Percentiles rank a stretch among this genome's conserved stretches.
Conservation (phyloP, 2,113 vertebrate species). For the Gallinago media region DNA sequence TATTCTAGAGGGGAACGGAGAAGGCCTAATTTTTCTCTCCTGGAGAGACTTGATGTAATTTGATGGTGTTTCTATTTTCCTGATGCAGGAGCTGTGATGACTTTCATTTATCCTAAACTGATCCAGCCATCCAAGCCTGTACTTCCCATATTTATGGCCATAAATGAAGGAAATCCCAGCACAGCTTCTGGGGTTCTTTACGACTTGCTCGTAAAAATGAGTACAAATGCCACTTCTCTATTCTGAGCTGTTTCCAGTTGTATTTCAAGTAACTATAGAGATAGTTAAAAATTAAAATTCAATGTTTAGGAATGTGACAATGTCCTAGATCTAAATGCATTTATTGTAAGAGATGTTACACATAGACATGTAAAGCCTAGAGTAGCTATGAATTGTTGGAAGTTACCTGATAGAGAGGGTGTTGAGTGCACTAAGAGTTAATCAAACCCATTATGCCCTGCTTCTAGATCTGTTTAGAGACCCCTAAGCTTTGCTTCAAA, state of each 20-base stretch:
- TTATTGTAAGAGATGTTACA: background rate
- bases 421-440: background rate
- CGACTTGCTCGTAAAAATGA: background rate
- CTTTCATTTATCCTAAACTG: background rate
- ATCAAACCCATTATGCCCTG: background rate
- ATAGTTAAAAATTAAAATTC: background rate
- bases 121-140: background rate
- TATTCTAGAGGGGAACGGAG: background rate
- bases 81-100: background rate
- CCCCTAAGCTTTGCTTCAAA: background rate
- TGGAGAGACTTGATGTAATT: background rate
- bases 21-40: background rate
- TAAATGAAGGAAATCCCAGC: background rate
- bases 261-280: background rate
- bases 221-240: background rate
- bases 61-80: background rate
- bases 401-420: background rate
- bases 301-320: background rate
- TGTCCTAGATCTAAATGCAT: background rate
- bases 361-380: background rate
- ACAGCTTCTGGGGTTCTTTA: background rate
- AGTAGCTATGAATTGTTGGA: background rate
- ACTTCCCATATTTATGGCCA: background rate
- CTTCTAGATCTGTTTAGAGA: background rate
- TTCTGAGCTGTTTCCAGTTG: background rate